Conservation (phyloP, 2,888 invertebrate genomes). For the Nezara viridula region DNA sequence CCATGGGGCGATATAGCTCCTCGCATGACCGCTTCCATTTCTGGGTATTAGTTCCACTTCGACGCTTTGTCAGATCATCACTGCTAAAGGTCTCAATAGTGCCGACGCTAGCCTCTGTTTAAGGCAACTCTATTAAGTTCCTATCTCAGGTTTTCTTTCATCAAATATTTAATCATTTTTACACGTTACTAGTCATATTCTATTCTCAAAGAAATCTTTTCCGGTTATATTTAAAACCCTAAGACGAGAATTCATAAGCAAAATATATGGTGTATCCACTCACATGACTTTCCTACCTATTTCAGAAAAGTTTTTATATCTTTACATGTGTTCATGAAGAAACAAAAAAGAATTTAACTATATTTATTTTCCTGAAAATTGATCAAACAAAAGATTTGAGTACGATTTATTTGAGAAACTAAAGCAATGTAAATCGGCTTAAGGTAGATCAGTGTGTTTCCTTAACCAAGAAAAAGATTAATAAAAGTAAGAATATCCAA, state of each 20-base stretch:
- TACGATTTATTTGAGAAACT: no score
- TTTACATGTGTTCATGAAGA: no score
- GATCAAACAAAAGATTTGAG: no score
- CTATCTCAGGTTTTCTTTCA: not conserved
- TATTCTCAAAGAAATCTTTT: not conserved
- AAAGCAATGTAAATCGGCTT: no score
- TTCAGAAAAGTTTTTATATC: no score
- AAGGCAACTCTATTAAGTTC: conserved; percentile 17
- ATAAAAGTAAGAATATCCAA: no score
- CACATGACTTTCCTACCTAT: no score
- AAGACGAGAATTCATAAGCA: not conserved
- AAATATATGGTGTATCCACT: no score
- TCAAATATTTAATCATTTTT: not conserved
- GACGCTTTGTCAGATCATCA: conserved; percentile 28
- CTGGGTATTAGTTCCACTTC: conserved; percentile 30
- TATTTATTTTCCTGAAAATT: no score
- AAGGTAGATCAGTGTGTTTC: no score
- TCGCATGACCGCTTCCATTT: conserved; percentile 36
- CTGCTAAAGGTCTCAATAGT: conserved; percentile 32
- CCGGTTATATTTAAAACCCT: not conserved
- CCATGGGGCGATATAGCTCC: conserved; percentile 32
- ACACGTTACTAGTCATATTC: not conserved
- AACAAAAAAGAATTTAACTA: no score
- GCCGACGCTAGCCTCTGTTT: conserved; percentile 1
- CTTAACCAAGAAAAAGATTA: no score